Conservation (phyloP, 2,888 invertebrate genomes). For the Apodemia mormo region DNA sequence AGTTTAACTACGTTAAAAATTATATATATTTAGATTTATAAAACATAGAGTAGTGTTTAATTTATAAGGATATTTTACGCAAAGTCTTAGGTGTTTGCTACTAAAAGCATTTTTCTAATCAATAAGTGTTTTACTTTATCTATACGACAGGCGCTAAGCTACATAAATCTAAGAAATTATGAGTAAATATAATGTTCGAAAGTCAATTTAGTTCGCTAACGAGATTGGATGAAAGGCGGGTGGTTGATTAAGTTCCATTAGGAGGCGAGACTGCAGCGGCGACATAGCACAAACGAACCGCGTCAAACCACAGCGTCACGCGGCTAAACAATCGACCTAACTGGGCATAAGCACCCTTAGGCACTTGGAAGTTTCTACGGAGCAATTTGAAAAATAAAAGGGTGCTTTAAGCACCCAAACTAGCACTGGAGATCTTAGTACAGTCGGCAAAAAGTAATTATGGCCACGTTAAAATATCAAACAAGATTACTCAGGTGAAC, state of each 20-base stretch:
- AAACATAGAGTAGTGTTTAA: too few species aligned
- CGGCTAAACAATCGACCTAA: slow-evolving; percentile 39
- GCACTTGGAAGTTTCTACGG: slow-evolving; percentile 25
- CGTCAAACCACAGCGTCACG: slow-evolving; percentile 52
- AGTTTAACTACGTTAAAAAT: too few species aligned
- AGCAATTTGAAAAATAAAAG: slow-evolving; percentile 14
- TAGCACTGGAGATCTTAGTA: slow-evolving; percentile 9
- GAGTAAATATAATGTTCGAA: slow-evolving; percentile 58
- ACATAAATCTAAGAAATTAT: slow-evolving; percentile 49
- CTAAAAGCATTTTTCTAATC: too few species aligned
- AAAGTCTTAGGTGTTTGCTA: too few species aligned
- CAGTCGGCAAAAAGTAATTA: not conserved
- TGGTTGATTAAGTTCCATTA: slow-evolving; percentile 69
- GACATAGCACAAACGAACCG: slow-evolving; percentile 58
- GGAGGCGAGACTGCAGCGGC: slow-evolving; percentile 51
- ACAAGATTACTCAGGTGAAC: too few species aligned
- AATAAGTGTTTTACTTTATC: too few species aligned
- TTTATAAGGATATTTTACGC: too few species aligned
- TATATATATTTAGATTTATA: too few species aligned
- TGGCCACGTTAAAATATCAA: not conserved
- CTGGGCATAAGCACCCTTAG: slow-evolving; percentile 23
- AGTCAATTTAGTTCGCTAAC: slow-evolving; percentile 70
- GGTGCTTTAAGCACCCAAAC: slow-evolving; percentile 7
- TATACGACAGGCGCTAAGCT: not conserved
- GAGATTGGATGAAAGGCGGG: slow-evolving; percentile 67